These are phyloP conservation scores for Agrotis ipsilon DNA, from an alignment of 2,888 invertebrate species.

Conservation along the genomic window DNA sequence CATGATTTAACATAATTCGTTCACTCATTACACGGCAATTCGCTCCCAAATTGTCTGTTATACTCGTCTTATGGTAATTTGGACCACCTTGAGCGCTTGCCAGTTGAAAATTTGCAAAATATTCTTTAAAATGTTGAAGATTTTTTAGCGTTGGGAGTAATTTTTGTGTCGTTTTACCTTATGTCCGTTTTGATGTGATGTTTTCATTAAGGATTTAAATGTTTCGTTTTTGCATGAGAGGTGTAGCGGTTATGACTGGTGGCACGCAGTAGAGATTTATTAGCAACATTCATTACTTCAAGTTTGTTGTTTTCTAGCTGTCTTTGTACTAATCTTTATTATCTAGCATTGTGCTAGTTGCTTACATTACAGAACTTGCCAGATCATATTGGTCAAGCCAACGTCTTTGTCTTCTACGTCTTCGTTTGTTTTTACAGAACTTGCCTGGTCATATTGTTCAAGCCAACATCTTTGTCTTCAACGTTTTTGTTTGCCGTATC, in stretches of 20 bases:
- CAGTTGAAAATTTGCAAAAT: conserved; percentile 48
- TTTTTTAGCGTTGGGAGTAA: conserved; percentile 10
- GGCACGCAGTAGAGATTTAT: too few species aligned
- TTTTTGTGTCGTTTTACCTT: conserved; percentile 36
- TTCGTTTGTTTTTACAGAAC: too few species aligned
- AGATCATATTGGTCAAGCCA: too few species aligned
- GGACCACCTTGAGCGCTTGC: conserved; percentile 57
- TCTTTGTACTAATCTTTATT: too few species aligned
- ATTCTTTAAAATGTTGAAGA: conserved; percentile 25
- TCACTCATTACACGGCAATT: conserved; percentile 65
- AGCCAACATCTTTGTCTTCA: neutral
- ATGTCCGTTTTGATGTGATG: conserved; percentile 2
- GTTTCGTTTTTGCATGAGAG: conserved; percentile 4
- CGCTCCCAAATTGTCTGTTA: conserved; percentile 60
- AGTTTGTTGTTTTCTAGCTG: too few species aligned
- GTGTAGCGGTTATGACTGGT: neutral
- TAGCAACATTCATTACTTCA: too few species aligned
- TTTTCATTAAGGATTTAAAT: conserved; percentile 36
- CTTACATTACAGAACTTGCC: neutral
- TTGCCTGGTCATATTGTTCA: too few species aligned
- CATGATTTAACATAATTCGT: conserved; percentile 57
- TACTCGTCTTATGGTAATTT: conserved; percentile 62
- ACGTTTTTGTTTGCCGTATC: neutral
- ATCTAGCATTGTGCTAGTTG: too few species aligned
- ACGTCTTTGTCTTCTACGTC: too few species aligned